Conservation (phyloP, 2,888 invertebrate genomes). For the Drosophila gaucha region DNA sequence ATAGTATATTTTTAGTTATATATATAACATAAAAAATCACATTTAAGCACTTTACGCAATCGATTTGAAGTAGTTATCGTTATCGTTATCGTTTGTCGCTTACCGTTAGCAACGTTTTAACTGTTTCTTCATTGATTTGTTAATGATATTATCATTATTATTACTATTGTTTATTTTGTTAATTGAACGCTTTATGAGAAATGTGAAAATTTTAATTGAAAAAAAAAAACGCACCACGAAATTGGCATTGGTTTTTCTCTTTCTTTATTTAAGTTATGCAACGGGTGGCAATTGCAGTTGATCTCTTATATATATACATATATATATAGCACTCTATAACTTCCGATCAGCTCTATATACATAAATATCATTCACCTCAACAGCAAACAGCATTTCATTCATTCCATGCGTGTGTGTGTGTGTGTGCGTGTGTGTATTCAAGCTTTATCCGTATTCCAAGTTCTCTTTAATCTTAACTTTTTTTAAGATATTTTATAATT, state of each 20-base stretch:
- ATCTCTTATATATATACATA: background rate
- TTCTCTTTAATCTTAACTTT: background rate
- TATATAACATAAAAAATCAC: background rate
- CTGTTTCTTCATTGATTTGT: constrained; percentile 16
- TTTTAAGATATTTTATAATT: too few relatives aligned
- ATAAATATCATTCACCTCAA: background rate
- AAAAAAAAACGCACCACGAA: constrained; percentile 49
- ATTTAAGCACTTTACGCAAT: background rate
- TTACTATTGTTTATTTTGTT: background rate
- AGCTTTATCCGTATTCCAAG: background rate
- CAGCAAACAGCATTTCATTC: too few relatives aligned
- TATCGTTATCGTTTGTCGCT: constrained; percentile 10
- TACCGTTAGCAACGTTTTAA: background rate
- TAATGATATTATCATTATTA: background rate
- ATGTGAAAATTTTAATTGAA: constrained; percentile 17
- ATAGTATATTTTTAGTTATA: background rate
- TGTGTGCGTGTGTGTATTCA: background rate
- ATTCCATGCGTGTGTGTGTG: background rate
- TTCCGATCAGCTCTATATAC: background rate
- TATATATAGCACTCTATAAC: background rate
- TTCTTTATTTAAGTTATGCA: constrained; percentile 18
- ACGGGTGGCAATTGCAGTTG: constrained; percentile 41
- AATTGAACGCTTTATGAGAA: constrained; percentile 28
- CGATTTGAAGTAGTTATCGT: background rate
- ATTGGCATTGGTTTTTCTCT: constrained; percentile 63